These are phyloP conservation scores for Aelia acuminata DNA, from an alignment of 2,888 invertebrate genomes.

Conservation along the genomic window DNA sequence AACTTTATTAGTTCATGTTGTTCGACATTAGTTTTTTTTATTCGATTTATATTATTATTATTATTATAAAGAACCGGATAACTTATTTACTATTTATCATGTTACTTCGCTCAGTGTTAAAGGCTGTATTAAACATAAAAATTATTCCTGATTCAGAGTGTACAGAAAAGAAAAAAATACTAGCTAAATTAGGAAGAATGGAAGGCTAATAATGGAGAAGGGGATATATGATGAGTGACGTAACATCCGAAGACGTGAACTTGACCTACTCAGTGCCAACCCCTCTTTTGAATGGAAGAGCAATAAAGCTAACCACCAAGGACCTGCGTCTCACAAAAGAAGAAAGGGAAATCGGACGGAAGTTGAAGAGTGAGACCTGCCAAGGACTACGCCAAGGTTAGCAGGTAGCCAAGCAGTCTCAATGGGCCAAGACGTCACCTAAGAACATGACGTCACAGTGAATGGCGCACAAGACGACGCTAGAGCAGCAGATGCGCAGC, in stretches of 20 bases:
- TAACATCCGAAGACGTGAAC: not conserved
- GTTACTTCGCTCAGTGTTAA: too few relatives aligned
- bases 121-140: too few relatives aligned
- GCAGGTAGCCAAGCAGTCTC: not conserved
- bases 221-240: not conserved
- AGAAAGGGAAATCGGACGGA: slow-evolving; percentile 44
- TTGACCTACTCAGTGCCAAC: not conserved
- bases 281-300: not conserved
- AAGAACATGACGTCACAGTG: slow-evolving; percentile 49
- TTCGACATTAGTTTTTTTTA: too few relatives aligned
- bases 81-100: too few relatives aligned
- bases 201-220: not conserved
- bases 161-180: too few relatives aligned
- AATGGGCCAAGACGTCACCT: slow-evolving; percentile 52
- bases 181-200: too few relatives aligned
- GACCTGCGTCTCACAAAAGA: slow-evolving; percentile 31
- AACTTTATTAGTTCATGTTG: too few relatives aligned
- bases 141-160: too few relatives aligned
- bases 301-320: slow-evolving; percentile 1
- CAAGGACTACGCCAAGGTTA: slow-evolving; percentile 42
- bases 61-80: too few relatives aligned
- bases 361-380: slow-evolving; percentile 50
- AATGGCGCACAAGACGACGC: slow-evolving; percentile 19
- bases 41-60: too few relatives aligned
- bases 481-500: slow-evolving; percentile 38